Evolutionary conservation across 1,140 invertebrate genomes (phyloP), one percentile per base, ranked within the genome.

Genomic region (Drosophila pectinifera): DNA sequence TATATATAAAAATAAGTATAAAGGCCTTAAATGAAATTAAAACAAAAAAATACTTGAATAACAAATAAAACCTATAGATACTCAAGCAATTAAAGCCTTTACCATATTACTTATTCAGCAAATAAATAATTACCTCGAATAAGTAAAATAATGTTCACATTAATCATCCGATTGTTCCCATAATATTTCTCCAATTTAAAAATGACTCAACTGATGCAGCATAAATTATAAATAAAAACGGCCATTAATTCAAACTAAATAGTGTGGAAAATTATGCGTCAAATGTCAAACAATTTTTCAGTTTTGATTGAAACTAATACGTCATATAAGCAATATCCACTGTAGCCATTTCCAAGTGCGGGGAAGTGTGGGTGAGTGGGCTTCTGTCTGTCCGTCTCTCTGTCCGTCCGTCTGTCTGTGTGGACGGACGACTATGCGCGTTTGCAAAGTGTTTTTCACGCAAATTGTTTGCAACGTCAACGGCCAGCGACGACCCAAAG

Each of bases 381-480:
- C 20, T 67, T 67, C 34, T 34, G 49, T 62, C 42, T 45, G 48
- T 36, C 38, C 16, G 38, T 64, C 18, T n/a, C 38, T 31, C 16
- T 48, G 36, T 56, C 24, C 6, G 49, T 54, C 26, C 20, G 13
- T 54, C 31, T 34, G 28, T 55, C 38, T 53, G 34, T 41, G 38
- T 36, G 48, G 42, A 73, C 31, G 49, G 49, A 53, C 49, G 14
- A 20, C 13, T 53, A 53, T 53, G 51, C 48, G 31, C 28, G 43
- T 58, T 42, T 36, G 62, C 34, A 81, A 69, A 65, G 73, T 81
- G 59, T 76, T 75, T 81, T 72, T 77, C 73, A 78, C 59, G 73
- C 73, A 85, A 81, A 80, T 77, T 85, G 76, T 80, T 85, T 78
- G 63, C 65, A 78, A 78, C 77, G 69, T 70, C 73, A 78, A 49